phyloP scores from a whole-genome alignment of 1,140 invertebrate genomes.

The Rhagoletis pomonella region DNA sequence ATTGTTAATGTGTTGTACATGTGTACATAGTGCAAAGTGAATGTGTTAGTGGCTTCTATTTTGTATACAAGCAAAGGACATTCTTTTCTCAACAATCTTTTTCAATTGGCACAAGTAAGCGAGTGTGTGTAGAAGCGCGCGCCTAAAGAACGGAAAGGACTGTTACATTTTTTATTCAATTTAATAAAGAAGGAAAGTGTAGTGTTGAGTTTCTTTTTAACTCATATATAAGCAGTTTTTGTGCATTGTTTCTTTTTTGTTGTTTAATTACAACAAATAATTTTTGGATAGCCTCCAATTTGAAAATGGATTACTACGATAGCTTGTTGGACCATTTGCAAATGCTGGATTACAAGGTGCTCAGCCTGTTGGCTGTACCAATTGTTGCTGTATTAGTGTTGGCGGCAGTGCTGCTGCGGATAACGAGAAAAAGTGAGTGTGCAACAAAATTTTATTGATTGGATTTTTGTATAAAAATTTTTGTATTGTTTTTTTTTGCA shows the following conservation, averaged over 20 bases:
- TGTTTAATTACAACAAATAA: neutral
- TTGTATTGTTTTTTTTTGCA: too few relatives aligned
- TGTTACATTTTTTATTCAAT: too few relatives aligned
- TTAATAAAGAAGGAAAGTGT: neutral
- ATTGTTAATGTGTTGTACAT: neutral
- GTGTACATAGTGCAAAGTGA: neutral
- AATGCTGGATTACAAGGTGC: slow-evolving; percentile 50
- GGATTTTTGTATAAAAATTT: too few relatives aligned
- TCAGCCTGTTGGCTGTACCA: slow-evolving; percentile 47
- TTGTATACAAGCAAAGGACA: neutral
- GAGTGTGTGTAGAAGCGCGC: too few relatives aligned
- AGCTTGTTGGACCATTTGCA: neutral
- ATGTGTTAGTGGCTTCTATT: neutral
- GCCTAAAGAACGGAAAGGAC: too few relatives aligned
- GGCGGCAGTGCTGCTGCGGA: slow-evolving; percentile 10
- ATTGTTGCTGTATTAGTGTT: slow-evolving; percentile 45
- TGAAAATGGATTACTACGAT: slow-evolving; percentile 33
- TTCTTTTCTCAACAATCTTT: neutral
- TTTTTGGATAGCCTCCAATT: neutral
- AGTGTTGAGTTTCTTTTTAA: neutral
- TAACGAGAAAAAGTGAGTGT: slow-evolving; percentile 55
- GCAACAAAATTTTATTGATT: neutral
- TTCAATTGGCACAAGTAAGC: neutral
- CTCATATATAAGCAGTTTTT: neutral
- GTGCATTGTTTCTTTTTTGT: neutral